phyloP scores from a whole-genome alignment of 2,797 vertebrate genomes.

The Adelosebastes latens region DNA sequence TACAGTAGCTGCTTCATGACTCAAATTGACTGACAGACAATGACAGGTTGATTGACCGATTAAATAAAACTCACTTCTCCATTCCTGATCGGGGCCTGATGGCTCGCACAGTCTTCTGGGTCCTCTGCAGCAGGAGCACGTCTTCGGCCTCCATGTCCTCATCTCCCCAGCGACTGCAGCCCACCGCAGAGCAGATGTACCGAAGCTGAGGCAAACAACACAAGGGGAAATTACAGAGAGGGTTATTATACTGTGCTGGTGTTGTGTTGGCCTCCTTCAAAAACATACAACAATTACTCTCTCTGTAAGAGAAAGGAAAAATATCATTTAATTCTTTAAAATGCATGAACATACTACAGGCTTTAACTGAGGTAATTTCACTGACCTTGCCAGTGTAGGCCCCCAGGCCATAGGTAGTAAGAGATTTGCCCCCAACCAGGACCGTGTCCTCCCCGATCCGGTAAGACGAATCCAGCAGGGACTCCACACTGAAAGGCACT shows the following conservation, averaged over 20 bases:
- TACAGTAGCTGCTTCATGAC: not conserved
- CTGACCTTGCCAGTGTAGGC: slow-evolving; percentile 94
- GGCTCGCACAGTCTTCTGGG: slow-evolving; percentile 96
- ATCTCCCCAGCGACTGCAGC: slow-evolving; percentile 92
- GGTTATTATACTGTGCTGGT: not conserved
- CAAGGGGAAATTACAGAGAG: not conserved
- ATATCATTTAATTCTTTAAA: not conserved
- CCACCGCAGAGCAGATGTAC: slow-evolving; percentile 95
- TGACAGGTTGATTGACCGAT: slow-evolving; percentile 14
- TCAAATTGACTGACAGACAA: not conserved
- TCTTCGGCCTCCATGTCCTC: slow-evolving; percentile 90
- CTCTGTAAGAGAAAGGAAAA: not conserved
- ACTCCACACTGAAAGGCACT: slow-evolving; percentile 97
- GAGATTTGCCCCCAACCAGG: slow-evolving; percentile 95
- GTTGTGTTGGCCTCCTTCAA: not conserved
- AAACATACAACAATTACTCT: not conserved
- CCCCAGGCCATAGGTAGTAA: slow-evolving; percentile 95
- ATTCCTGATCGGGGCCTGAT: slow-evolving; percentile 93
- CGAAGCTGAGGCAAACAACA: slow-evolving; percentile 82
- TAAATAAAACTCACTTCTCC: slow-evolving; percentile 89
- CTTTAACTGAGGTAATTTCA: not conserved
- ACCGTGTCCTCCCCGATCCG: slow-evolving; percentile 96
- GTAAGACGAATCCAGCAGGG: slow-evolving; percentile 95
- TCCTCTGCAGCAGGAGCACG: slow-evolving; percentile 92
- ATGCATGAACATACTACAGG: not conserved